Conservation (phyloP, 2,113 vertebrate genomes). For the Apteryx mantelli region DNA sequence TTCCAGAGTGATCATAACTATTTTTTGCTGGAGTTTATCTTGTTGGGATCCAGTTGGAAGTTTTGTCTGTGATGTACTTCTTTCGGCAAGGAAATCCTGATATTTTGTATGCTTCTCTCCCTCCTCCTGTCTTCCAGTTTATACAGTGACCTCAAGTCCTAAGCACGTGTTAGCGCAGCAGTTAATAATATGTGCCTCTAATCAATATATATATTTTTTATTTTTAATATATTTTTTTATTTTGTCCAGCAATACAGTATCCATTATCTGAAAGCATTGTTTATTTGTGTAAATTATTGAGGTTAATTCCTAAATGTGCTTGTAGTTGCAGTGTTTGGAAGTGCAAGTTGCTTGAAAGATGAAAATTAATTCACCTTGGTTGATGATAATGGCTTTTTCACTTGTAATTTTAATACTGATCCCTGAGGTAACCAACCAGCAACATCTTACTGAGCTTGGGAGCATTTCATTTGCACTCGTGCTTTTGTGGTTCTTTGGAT, state of each 20-base stretch:
- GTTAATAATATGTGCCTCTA: background rate
- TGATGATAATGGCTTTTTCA: constrained; percentile 1
- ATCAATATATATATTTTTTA: background rate
- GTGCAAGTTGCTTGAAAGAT: background rate
- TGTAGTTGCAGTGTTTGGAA: background rate
- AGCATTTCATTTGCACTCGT: background rate
- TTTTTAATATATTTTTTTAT: background rate
- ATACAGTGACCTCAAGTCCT: background rate
- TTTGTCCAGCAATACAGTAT: background rate
- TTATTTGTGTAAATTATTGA: background rate
- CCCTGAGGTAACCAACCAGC: background rate
- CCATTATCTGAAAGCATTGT: background rate
- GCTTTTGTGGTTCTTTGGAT: constrained; percentile 9
- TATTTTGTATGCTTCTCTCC: background rate
- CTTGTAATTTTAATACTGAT: constrained; percentile 15
- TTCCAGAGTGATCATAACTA: background rate
- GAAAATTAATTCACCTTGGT: background rate
- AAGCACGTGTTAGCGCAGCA: background rate
- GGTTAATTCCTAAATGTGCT: background rate
- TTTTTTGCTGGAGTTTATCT: background rate
- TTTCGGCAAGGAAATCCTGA: background rate
- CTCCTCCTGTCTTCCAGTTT: background rate
- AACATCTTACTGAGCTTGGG: background rate
- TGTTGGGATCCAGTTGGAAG: background rate
- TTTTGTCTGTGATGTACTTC: background rate